These are phyloP conservation scores for Pseudorectes ferrugineus DNA, from an alignment of 2,113 vertebrate genomes.

Conservation along the genomic window DNA sequence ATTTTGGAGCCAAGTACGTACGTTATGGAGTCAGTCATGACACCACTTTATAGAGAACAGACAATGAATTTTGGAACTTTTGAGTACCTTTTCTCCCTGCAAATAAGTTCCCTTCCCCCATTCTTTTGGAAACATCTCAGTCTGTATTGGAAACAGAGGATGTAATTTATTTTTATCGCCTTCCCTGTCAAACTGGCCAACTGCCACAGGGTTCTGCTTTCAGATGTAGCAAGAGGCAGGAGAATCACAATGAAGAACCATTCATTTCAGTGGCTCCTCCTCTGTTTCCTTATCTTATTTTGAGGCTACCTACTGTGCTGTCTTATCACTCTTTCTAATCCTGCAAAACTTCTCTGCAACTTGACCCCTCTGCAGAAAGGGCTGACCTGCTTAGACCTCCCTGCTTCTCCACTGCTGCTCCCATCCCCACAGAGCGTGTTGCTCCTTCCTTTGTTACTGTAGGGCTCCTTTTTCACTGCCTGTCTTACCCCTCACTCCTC, in stretches of 20 bases:
- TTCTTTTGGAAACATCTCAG: neutral
- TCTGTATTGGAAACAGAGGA: constrained; percentile 39
- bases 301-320: constrained; percentile 33
- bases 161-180: constrained; percentile 56
- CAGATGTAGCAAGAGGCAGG: neutral
- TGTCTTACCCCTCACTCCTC: neutral
- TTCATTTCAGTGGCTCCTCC: constrained; percentile 5
- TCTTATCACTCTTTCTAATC: constrained; percentile 40
- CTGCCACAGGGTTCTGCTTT: constrained; percentile 49
- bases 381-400: constrained; percentile 1
- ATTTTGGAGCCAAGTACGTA: neutral
- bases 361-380: neutral
- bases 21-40: neutral
- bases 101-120: neutral
- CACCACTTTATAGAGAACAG: neutral
- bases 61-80: neutral
- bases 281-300: constrained; percentile 34
- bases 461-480: neutral
- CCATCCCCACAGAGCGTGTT: neutral
- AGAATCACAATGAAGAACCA: neutral
- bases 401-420: neutral
- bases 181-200: constrained; percentile 46
- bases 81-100: constrained; percentile 15
- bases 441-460: neutral
- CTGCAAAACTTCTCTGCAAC: constrained; percentile 18